These are phyloP conservation scores for Piprites chloris DNA, from an alignment of 2,113 vertebrate species.

Conservation along the genomic window DNA sequence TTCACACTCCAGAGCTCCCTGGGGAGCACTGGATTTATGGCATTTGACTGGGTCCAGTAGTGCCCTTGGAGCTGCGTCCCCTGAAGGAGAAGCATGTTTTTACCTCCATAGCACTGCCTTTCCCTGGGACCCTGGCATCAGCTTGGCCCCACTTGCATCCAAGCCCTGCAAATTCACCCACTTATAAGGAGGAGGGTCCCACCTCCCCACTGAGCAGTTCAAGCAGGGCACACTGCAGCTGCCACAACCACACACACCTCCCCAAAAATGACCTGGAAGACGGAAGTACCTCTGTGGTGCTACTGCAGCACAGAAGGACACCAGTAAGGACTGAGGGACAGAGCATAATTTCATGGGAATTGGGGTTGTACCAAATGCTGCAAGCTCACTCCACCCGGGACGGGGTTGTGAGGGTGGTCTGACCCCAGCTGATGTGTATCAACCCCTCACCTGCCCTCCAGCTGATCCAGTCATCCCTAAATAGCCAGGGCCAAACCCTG, in stretches of 20 bases:
- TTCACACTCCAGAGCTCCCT: background rate
- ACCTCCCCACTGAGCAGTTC: background rate
- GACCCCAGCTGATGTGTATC: background rate
- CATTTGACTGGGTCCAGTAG: background rate
- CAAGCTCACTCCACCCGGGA: background rate
- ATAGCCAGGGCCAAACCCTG: background rate
- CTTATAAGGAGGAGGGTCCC: rapidly evolving
- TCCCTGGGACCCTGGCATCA: background rate
- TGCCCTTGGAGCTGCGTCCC: background rate
- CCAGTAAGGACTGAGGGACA: rapidly evolving
- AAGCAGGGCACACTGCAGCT: background rate
- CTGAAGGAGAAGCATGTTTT: background rate
- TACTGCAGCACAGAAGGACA: background rate
- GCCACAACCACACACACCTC: background rate
- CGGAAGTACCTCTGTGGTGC: background rate
- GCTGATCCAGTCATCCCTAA: rapidly evolving
- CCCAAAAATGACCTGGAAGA: background rate
- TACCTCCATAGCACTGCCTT: rapidly evolving
- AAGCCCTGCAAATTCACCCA: background rate
- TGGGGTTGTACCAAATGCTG: no score
- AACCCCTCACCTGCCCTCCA: background rate
- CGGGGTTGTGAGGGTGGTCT: rapidly evolving
- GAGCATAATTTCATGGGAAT: background rate
- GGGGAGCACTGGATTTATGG: background rate
- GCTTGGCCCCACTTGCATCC: background rate